Base-by-base conservation (phyloP, 1,140 invertebrate genomes). In the Rhyzopertha dominica region DNA sequence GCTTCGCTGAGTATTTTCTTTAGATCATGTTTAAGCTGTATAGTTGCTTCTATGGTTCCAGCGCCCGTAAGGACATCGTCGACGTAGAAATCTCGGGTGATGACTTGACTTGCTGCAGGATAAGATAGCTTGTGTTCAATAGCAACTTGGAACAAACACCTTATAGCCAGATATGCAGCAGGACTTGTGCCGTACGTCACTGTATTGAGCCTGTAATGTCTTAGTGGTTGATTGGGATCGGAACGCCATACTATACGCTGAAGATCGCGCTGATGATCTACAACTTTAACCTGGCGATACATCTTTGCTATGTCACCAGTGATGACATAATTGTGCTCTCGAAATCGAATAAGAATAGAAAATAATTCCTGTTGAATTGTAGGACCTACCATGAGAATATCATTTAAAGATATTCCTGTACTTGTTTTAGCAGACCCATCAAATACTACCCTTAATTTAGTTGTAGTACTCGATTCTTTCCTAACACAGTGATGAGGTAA, bases 401-500 rank as follows among this genome's bases (percentile, higher is more conserved):
- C 39, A 23, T 59, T 57, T 14, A 59, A 43, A n/a, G 52, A 59
- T 1, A 46, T 16, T 18, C 58, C 53, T 3, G 43, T 50, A 1
- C 36, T 48, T 7, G 56, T 55, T 28, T 39, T 59, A 5, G 48
- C 46, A 2, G 63, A 64, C 1, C 50, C 62, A 30, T 67, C 61
- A 34, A 67, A 66, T 45, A 39, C 54, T 37, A 9, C 43, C 51
- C 24, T 45, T 31, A 10, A 36, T 5, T 35, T 56, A 4, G 63
- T 66, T 5, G 62, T 63, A 0, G 41, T 43, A 13, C 53, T 57
- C 3, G 56, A 36, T 23, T 59, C 56, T 4, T 56, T 53, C 3
- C 67, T 17, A 0, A 72, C 62, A 1, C 54, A 53, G 31, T 69
- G 67, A 58, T 74, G 71, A 5, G 69, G 66, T 9, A 73, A 41